phyloP scores from a whole-genome alignment of 2,113 vertebrate genomes.

The Galbula dea region DNA sequence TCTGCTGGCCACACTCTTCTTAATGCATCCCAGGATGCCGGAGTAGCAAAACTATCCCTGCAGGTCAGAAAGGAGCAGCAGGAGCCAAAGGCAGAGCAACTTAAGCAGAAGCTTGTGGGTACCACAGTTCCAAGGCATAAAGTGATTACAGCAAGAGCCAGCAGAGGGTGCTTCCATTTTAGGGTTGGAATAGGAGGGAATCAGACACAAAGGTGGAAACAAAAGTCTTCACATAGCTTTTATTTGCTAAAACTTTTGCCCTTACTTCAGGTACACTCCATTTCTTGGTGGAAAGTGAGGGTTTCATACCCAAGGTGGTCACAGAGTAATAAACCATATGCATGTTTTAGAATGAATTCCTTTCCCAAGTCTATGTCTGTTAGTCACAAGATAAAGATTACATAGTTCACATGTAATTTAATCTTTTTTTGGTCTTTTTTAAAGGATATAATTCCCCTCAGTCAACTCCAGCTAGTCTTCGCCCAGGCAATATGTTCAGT shows the following conservation, averaged over 20 bases:
- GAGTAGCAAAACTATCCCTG: not conserved
- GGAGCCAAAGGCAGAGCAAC: not conserved
- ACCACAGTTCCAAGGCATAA: not conserved
- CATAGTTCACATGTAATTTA: not conserved
- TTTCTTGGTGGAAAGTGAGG: not conserved
- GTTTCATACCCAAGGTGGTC: not conserved
- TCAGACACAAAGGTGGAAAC: not conserved
- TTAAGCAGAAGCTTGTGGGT: not conserved
- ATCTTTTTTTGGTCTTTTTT: not conserved
- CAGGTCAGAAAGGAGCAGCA: not conserved
- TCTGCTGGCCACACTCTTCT: no score
- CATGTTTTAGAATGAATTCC: not conserved
- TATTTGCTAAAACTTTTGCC: not conserved
- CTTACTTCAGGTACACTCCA: not conserved
- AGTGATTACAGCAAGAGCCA: slow-evolving; percentile 50
- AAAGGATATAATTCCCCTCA: not conserved
- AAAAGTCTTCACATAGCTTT: not conserved
- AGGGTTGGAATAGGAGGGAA: slow-evolving; percentile 12
- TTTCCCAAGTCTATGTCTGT: not conserved
- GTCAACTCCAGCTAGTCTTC: not conserved
- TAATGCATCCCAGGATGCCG: no score
- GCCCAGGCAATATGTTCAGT: not conserved
- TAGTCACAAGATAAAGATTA: not conserved
- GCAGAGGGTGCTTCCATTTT: slow-evolving; percentile 70
- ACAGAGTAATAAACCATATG: not conserved